Conservation (phyloP, 2,888 invertebrate species). For the Leptinotarsa peninsularis region DNA sequence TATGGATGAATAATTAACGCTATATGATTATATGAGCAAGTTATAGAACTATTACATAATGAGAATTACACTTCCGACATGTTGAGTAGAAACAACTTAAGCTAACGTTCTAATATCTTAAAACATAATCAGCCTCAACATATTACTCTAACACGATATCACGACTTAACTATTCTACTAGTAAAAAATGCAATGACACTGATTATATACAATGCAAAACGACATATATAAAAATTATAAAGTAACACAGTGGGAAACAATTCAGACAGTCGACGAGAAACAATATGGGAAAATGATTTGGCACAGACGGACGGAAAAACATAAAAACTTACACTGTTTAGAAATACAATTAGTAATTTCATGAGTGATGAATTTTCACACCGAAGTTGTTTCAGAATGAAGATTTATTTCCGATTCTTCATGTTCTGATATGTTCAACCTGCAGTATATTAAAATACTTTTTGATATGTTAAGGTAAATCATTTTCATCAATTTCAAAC, state of each 20-base stretch:
- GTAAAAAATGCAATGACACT: slow-evolving; percentile 23
- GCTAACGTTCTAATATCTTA: slow-evolving; percentile 49
- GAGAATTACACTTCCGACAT: slow-evolving; percentile 38
- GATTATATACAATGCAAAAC: slow-evolving; percentile 3
- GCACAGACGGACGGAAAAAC: slow-evolving; percentile 50
- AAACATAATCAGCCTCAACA: slow-evolving; percentile 58
- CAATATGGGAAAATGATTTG: slow-evolving; percentile 38
- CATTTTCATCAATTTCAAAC: too few relatives aligned
- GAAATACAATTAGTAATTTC: slow-evolving; percentile 3
- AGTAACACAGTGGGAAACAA: slow-evolving; percentile 19
- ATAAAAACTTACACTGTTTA: slow-evolving; percentile 22
- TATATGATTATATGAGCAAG: slow-evolving; percentile 49
- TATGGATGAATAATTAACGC: slow-evolving; percentile 40
- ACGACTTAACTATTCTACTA: slow-evolving; percentile 43
- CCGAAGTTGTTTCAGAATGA: neutral
- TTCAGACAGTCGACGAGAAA: slow-evolving; percentile 31
- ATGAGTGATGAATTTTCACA: neutral
- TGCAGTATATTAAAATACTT: neutral
- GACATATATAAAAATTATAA: slow-evolving; percentile 1
- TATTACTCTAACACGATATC: slow-evolving; percentile 53
- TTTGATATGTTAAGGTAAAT: neutral
- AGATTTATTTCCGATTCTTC: slow-evolving; percentile 15
- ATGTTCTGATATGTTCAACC: slow-evolving; percentile 31
- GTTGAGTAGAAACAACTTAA: slow-evolving; percentile 52
- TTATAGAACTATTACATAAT: slow-evolving; percentile 47